Evolutionary conservation across 2,113 vertebrate genomes (phyloP).

Genomic region (Cygnus atratus): DNA sequence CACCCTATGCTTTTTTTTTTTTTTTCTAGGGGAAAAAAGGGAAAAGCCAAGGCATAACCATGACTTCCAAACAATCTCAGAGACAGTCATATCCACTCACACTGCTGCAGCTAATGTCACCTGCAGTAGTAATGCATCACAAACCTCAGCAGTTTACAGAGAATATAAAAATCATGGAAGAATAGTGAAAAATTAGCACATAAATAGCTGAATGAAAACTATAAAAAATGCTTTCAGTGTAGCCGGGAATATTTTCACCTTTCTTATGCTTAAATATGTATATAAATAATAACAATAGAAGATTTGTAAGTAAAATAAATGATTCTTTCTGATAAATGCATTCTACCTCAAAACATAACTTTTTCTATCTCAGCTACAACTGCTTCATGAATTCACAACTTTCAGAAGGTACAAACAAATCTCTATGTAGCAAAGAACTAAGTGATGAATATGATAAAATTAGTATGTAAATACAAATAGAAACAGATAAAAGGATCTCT

Average conservation of each 20-base stretch:
- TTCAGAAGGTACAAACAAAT: not conserved
- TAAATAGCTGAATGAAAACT: not conserved
- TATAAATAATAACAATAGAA: not conserved
- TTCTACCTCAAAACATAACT: not conserved
- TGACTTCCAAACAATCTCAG: not conserved
- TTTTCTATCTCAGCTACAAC: not conserved
- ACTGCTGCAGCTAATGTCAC: not conserved
- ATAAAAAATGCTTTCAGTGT: not conserved
- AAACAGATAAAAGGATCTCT: not conserved
- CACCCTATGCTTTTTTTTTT: not conserved
- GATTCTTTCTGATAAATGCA: not conserved
- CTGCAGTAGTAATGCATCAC: not conserved
- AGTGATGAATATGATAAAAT: not conserved
- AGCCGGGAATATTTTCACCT: not conserved
- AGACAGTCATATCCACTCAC: not conserved
- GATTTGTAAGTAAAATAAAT: not conserved
- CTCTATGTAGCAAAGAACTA: not conserved
- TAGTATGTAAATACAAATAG: not conserved
- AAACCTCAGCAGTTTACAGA: not conserved
- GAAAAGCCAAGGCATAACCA: not conserved
- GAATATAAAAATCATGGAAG: not conserved
- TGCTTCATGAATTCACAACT: not conserved
- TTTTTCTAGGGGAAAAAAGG: not conserved
- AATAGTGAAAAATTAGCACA: not conserved
- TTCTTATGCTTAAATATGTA: not conserved